A percentile compares a stretch with the other conserved stretches of the same genome.
Conservation (phyloP, 2,113 vertebrate species). For the Sminthopsis crassicaudata region DNA sequence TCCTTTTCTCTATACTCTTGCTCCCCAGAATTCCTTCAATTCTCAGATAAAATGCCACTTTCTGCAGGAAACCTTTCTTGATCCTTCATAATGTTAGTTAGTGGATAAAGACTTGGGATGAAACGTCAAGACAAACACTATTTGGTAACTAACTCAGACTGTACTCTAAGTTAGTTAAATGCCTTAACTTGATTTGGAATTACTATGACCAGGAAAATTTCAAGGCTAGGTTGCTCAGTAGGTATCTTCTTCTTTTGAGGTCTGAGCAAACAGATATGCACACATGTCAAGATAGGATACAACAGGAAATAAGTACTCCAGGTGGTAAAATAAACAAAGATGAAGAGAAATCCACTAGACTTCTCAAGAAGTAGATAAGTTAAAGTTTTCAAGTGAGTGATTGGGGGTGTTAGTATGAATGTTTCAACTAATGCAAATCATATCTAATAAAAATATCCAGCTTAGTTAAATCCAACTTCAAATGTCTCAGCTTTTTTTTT, state of each 20-base stretch:
- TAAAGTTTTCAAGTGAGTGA: constrained; percentile 23
- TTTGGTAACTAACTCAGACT: too few species aligned
- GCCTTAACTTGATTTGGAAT: neutral
- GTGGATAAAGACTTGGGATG: too few species aligned
- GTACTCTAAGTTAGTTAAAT: too few species aligned
- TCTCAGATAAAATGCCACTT: neutral
- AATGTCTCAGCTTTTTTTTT: constrained; percentile 59
- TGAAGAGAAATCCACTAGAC: neutral
- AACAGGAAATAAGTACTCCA: neutral
- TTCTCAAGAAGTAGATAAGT: neutral
- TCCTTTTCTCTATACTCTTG: neutral
- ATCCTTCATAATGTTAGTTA: neutral
- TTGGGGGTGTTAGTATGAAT: neutral
- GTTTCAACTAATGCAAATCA: constrained; percentile 30
- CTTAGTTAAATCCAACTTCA: constrained; percentile 73
- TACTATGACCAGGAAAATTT: neutral
- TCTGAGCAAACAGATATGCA: neutral
- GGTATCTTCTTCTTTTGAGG: neutral
- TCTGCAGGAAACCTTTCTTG: neutral
- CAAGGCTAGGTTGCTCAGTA: neutral
- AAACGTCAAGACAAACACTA: too few species aligned
- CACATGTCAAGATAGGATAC: neutral
- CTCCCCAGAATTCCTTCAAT: neutral
- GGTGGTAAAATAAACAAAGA: neutral
- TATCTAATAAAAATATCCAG: constrained; percentile 55